Percentiles rank a stretch among this genome's conserved stretches.
Evolutionary conservation across 2,888 invertebrate genomes (phyloP).

Genomic region (Lasioglossum zephyrum): DNA sequence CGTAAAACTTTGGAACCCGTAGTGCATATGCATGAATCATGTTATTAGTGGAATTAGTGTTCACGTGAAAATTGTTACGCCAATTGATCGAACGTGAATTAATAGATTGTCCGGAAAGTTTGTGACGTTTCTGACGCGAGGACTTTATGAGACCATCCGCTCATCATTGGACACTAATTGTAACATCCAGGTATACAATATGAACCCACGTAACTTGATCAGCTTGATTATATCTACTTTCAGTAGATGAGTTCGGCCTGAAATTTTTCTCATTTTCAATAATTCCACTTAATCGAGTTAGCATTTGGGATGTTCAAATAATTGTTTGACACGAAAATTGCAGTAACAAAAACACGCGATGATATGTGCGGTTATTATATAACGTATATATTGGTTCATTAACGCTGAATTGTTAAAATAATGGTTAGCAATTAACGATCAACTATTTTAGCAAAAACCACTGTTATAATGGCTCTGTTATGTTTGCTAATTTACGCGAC

Average conservation of each 20-base stretch:
- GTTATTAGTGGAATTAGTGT: not conserved
- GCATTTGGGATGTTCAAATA: not conserved
- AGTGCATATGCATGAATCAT: conserved; percentile 9
- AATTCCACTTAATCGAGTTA: not conserved
- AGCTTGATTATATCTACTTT: not conserved
- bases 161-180: conserved; percentile 19
- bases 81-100: conserved; percentile 12
- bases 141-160: conserved; percentile 20
- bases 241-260: not conserved
- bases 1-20: not conserved
- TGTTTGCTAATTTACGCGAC: not conserved
- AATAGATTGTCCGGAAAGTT: not conserved
- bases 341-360: not conserved
- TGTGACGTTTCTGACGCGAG: conserved; percentile 12
- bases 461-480: not conserved
- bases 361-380: not conserved
- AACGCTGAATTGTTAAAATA: not conserved
- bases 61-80: conserved; percentile 3
- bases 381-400: not conserved
- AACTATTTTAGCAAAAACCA: not conserved
- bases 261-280: not conserved
- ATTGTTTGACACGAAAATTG: not conserved
- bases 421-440: not conserved
- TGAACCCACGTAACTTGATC: conserved; percentile 4
- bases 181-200: conserved; percentile 7